Evolutionary conservation across 2,888 invertebrate genomes (phyloP), one percentile per base, ranked within the genome.

Genomic region (Athalia rosae): DNA sequence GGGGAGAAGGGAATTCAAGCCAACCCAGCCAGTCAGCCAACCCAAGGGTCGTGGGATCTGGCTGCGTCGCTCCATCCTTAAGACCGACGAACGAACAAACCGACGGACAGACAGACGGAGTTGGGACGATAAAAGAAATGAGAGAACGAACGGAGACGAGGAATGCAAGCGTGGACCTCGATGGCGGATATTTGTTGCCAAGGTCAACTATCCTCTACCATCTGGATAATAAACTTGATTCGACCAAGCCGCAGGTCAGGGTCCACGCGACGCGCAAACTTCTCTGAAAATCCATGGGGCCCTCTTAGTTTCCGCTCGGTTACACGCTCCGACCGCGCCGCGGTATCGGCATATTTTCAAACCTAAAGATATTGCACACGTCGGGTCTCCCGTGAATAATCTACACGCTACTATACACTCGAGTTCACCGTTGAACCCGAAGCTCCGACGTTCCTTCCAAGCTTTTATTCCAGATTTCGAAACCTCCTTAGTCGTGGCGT

Each of bases 31-130:
- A 67, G 56, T 50, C 67, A 50, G 15, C 53, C 61, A 58, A 61
- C 61, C 61, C 78, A 74, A 78, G 74, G 78, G 78, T 78, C 78
- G 76, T 78, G 78, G 78, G 76, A 78, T 77, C 77, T 73, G 63
- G 59, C 66, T 74, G 53, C 50, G 28, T 61, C 76, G 13, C 28
- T 61, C 76, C 41, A 41, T 64, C 64, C 56, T 13, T 56, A 67
- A 63, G 53, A 48, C 73, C 63, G 53, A 63, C 41, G 63, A 45
- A 8, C 63, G 43, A 43, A 41, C 43, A 9, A n/a, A 41, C 63
- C 28, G 63, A 45, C 41, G n/a, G n/a, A 58, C 71, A 7, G 50
- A 67, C 67, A 47, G 9, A n/a, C 71, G 58, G 43, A 71, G 28
- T 28, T 28, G 48, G 48, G 62, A 74, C 74, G 74, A 74, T 62